Evolutionary conservation across 2,113 vertebrate species (phyloP).

Genomic region (Perca fluviatilis): DNA sequence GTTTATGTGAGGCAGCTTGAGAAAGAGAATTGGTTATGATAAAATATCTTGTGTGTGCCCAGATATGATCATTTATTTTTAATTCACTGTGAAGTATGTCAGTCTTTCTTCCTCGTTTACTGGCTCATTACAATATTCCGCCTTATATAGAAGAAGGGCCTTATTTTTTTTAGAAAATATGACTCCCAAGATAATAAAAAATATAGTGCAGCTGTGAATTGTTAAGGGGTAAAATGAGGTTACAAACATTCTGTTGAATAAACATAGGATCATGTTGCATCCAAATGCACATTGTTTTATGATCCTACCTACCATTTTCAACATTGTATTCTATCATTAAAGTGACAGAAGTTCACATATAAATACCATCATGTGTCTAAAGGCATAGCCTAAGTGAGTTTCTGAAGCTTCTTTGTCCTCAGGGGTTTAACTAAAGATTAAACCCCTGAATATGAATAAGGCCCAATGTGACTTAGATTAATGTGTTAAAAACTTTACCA

Average conservation of each 20-base stretch:
- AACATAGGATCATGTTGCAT: background rate
- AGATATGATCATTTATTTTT: background rate
- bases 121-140: background rate
- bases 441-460: background rate
- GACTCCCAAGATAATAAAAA: conserved; percentile 3
- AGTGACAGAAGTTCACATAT: background rate
- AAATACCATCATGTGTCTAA: too few relatives aligned
- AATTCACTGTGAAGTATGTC: background rate
- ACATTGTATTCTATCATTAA: background rate
- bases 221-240: background rate
- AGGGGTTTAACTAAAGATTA: background rate
- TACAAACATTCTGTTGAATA: background rate
- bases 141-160: background rate
- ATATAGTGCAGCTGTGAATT: background rate
- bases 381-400: background rate
- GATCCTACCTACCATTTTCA: background rate
- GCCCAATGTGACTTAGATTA: background rate
- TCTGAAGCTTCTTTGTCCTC: background rate
- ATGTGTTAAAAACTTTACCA: background rate
- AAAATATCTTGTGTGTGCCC: background rate
- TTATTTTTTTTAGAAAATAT: background rate
- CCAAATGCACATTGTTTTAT: background rate
- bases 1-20: background rate
- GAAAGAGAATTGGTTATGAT: background rate
- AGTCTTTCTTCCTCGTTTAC: background rate